phyloP scores from a whole-genome alignment of 2,113 vertebrate genomes.

The Elachura formosa region DNA sequence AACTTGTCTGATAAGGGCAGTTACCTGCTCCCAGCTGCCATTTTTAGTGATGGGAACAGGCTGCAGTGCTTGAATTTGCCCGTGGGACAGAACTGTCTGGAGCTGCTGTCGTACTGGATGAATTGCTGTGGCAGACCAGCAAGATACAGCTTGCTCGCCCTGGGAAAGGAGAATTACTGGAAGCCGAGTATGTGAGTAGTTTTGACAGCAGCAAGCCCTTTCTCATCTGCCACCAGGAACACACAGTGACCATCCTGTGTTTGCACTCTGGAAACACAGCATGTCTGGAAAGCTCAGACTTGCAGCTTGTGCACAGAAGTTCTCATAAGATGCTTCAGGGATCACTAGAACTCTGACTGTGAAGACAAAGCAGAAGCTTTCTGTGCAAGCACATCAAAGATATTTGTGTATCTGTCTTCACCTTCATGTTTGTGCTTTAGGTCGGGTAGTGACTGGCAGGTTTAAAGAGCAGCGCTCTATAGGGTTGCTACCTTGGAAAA shows the following conservation, averaged over 20 bases:
- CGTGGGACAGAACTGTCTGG: neutral
- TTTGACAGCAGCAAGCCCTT: neutral
- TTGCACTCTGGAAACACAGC: rapidly evolving
- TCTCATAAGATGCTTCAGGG: neutral
- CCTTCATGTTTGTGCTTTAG: neutral
- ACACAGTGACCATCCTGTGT: neutral
- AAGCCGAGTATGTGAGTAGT: neutral
- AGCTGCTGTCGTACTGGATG: neutral
- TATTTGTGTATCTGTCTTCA: neutral
- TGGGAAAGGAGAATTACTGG: neutral
- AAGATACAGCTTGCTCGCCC: rapidly evolving
- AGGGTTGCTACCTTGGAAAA: neutral
- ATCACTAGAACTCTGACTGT: neutral
- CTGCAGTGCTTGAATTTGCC: neutral
- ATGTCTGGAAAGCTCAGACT: neutral
- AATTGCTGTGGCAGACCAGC: neutral
- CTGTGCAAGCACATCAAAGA: neutral
- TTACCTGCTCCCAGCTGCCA: neutral
- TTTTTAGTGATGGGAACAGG: neutral
- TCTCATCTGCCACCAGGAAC: neutral
- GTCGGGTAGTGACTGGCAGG: neutral
- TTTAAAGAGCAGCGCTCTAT: neutral
- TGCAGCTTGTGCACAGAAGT: neutral
- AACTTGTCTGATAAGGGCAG: neutral
- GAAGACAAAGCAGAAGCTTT: neutral